Evolutionary conservation across 2,888 invertebrate genomes (phyloP).

Genomic region (Thereva nobilitata): DNA sequence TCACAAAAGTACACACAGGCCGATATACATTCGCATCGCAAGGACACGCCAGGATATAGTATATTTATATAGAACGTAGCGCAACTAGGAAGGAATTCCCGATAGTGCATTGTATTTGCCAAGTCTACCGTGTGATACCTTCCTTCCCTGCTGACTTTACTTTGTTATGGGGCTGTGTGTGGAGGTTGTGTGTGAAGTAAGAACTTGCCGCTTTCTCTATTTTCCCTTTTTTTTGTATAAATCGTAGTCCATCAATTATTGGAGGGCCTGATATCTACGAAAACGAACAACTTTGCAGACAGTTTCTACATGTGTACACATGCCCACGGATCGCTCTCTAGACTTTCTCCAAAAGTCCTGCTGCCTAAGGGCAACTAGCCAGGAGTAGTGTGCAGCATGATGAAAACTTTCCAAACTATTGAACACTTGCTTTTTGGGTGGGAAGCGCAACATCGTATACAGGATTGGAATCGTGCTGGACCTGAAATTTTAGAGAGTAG

Average conservation of each 20-base stretch:
- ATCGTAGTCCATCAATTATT: constrained; percentile 42
- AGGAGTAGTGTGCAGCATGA: constrained; percentile 1
- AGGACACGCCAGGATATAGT: too few relatives aligned
- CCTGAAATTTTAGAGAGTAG: background rate
- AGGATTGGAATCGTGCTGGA: background rate
- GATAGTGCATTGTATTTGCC: constrained; percentile 13
- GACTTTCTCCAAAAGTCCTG: too few relatives aligned
- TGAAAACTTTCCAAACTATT: constrained; percentile 33
- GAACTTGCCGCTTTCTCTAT: constrained; percentile 18
- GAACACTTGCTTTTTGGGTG: constrained; percentile 11
- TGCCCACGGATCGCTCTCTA: too few relatives aligned
- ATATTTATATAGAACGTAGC: background rate
- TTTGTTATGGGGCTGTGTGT: constrained; percentile 7
- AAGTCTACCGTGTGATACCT: constrained; percentile 22
- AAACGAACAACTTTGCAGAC: constrained; percentile 23
- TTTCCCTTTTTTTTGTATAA: constrained; percentile 35
- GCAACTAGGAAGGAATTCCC: constrained; percentile 10
- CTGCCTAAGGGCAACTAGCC: too few relatives aligned
- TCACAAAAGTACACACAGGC: constrained; percentile 6
- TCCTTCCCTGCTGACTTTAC: background rate
- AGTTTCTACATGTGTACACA: constrained; percentile 31
- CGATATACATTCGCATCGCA: too few relatives aligned
- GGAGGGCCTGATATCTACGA: constrained; percentile 24
- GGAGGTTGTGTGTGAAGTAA: background rate
- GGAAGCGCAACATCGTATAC: constrained; percentile 6